A percentile compares a stretch with the other conserved stretches of the same genome.
These are phyloP conservation scores for Drosophila chauvacae DNA, from an alignment of 1,140 invertebrate species.

Conservation along the genomic window DNA sequence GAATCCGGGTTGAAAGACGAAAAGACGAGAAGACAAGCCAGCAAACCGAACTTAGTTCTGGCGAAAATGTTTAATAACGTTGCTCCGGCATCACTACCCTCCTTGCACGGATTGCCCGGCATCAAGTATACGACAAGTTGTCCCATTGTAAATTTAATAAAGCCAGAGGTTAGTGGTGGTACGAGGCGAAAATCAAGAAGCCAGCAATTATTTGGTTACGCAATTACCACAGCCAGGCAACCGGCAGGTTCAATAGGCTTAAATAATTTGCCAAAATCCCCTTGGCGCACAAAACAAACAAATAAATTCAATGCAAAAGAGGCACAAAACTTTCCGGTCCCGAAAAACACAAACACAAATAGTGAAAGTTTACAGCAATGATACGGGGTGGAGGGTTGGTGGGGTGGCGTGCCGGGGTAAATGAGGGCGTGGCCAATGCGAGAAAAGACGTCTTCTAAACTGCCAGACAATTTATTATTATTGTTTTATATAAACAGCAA, in stretches of 20 bases:
- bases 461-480: slow-evolving; percentile 78
- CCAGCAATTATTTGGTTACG: slow-evolving; percentile 71
- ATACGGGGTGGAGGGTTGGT: slow-evolving; percentile 32
- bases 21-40: slow-evolving; percentile 21
- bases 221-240: slow-evolving; percentile 67
- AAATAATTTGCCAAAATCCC: slow-evolving; percentile 59
- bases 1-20: slow-evolving; percentile 21
- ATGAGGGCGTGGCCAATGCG: slow-evolving; percentile 28
- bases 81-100: not conserved
- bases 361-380: slow-evolving; percentile 64
- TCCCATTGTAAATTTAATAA: slow-evolving; percentile 71
- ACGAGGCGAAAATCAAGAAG: slow-evolving; percentile 55
- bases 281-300: slow-evolving; percentile 67
- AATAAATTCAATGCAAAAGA: slow-evolving; percentile 77
- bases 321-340: slow-evolving; percentile 59
- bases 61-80: slow-evolving; percentile 43
- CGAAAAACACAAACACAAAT: slow-evolving; percentile 65
- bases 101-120: not conserved
- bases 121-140: slow-evolving; percentile 54
- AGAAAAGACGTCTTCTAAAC: slow-evolving; percentile 47
- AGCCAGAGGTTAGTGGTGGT: slow-evolving; percentile 30
- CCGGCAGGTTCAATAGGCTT: slow-evolving; percentile 54
- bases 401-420: not conserved
- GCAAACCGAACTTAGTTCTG: slow-evolving; percentile 5
- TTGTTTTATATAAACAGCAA: slow-evolving; percentile 74